phyloP scores from a whole-genome alignment of 2,797 vertebrate species.

The Morelia viridis region DNA sequence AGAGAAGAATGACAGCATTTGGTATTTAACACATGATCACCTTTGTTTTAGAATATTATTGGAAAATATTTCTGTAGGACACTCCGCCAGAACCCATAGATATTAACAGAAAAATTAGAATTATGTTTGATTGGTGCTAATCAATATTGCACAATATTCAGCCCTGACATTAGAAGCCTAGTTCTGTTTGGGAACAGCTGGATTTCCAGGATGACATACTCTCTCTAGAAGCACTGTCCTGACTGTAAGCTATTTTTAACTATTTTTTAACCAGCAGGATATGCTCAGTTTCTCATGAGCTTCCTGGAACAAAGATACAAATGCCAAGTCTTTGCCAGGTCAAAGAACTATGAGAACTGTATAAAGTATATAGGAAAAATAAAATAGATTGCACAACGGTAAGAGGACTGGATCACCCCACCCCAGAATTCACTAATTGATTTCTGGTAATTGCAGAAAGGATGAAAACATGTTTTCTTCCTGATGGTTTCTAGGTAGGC shows the following conservation, averaged over 20 bases:
- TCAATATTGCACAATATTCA: background rate
- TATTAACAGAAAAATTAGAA: background rate
- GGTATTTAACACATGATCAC: background rate
- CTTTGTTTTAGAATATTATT: slow-evolving; percentile 7
- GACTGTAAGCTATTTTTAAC: background rate
- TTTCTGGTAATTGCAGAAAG: background rate
- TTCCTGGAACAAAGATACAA: background rate
- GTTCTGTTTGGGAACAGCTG: background rate
- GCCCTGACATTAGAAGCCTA: slow-evolving; percentile 5
- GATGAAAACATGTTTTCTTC: background rate
- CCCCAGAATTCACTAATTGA: background rate
- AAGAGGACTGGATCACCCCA: background rate
- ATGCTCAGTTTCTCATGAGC: background rate
- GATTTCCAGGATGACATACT: background rate
- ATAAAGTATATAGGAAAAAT: background rate
- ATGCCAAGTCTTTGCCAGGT: background rate
- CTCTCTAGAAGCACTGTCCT: background rate
- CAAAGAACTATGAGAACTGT: background rate
- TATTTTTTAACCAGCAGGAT: background rate
- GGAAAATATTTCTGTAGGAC: background rate
- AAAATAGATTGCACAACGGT: background rate
- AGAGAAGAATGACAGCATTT: slow-evolving; percentile 45
- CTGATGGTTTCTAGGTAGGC: background rate
- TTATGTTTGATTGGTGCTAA: background rate
- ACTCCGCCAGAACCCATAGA: background rate